phyloP scores from a whole-genome alignment of 2,888 invertebrate species.

The Morinoia aosen region DNA sequence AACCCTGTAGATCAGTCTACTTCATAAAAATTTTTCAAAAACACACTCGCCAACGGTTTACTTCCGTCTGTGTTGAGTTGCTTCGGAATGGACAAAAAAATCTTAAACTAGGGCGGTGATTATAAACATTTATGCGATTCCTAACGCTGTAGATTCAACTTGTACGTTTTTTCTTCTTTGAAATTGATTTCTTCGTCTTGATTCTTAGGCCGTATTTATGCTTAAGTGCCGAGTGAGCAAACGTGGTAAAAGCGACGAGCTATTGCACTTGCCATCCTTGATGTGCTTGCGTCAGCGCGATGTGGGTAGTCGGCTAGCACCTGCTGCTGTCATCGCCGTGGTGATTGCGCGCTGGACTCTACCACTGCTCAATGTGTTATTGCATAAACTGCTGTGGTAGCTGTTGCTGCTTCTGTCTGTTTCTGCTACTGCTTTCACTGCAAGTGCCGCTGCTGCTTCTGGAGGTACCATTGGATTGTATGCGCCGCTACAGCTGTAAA shows the following conservation, averaged over 20 bases:
- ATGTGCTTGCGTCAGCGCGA: conserved; percentile 20
- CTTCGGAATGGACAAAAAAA: too few species aligned
- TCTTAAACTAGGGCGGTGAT: too few species aligned
- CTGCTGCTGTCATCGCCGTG: background rate
- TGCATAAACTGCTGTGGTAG: background rate
- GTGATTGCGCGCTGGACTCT: too few species aligned
- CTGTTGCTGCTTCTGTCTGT: background rate
- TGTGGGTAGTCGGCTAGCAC: background rate
- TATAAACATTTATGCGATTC: background rate
- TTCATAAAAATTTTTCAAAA: too few species aligned
- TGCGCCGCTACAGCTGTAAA: too few species aligned
- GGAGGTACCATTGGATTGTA: too few species aligned
- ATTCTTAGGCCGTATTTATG: background rate
- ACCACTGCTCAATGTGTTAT: too few species aligned
- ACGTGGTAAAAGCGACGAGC: background rate
- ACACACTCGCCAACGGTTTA: too few species aligned
- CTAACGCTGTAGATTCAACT: background rate
- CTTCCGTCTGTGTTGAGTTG: too few species aligned
- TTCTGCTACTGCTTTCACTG: background rate
- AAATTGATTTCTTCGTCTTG: background rate
- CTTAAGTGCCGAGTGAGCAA: background rate
- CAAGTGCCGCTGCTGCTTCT: background rate
- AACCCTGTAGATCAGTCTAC: too few species aligned
- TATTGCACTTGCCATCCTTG: background rate
- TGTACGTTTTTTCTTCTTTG: background rate